Evolutionary conservation across 1,140 invertebrate species (phyloP).

Genomic region (Drosophila sproati): DNA sequence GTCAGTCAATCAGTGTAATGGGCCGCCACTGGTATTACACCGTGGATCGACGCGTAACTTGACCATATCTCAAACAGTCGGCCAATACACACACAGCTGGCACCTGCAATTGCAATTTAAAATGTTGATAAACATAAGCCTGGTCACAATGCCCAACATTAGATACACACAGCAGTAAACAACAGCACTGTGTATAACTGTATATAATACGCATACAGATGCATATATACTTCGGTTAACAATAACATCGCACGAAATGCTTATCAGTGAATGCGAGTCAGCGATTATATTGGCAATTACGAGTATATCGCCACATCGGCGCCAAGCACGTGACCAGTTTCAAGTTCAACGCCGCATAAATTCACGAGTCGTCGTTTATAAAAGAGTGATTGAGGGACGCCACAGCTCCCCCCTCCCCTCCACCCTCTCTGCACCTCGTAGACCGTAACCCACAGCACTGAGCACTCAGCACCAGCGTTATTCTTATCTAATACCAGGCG

Average conservation of each 20-base stretch:
- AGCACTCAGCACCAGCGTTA: neutral
- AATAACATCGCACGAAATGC: conserved; percentile 46
- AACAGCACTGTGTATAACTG: neutral
- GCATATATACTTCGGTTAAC: conserved; percentile 14
- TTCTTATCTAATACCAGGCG: conserved; percentile 35
- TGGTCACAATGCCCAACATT: neutral
- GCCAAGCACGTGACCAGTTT: conserved; percentile 72
- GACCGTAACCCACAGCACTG: too few relatives aligned
- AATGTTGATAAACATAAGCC: conserved; percentile 62
- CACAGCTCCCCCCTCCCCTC: conserved; percentile 1
- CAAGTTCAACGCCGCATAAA: conserved; percentile 65
- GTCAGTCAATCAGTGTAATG: conserved; percentile 73
- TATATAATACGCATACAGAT: neutral
- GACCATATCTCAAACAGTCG: conserved; percentile 32
- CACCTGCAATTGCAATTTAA: conserved; percentile 53
- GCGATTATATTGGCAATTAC: conserved; percentile 76
- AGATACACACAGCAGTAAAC: conserved; percentile 1
- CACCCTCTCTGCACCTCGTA: neutral
- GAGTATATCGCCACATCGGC: conserved; percentile 67
- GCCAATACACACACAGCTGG: neutral
- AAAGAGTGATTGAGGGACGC: conserved; percentile 23
- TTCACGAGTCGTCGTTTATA: conserved; percentile 21
- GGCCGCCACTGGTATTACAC: conserved; percentile 67
- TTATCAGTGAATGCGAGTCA: conserved; percentile 64
- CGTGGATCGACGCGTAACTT: conserved; percentile 29